phyloP scores from a whole-genome alignment of 92 coral and sea anemone species.

The Parazoanthus atlanticus region DNA sequence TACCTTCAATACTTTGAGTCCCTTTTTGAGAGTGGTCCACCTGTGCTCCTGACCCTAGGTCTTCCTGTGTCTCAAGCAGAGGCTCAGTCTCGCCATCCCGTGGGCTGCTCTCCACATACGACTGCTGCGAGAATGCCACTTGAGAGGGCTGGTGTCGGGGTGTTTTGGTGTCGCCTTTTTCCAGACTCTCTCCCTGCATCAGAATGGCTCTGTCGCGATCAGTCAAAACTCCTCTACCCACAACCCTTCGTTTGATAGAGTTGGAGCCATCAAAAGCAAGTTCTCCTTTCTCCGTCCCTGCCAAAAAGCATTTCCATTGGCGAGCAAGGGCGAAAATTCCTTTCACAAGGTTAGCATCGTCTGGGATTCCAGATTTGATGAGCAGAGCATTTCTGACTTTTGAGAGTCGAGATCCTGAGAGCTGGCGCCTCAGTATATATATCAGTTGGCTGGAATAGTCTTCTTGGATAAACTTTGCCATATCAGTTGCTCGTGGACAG shows the following conservation, averaged over 20 bases:
- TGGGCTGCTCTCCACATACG: conserved; percentile 17
- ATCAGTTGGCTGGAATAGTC: conserved; percentile 97
- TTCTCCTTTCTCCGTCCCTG: conserved; percentile 95
- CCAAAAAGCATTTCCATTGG: conserved; percentile 98
- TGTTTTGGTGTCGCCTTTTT: conserved; percentile 31
- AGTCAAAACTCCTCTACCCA: conserved; percentile 96
- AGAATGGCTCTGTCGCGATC: conserved; percentile 98
- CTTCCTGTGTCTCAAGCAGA: conserved; percentile 17
- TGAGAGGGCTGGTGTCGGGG: conserved; percentile 25
- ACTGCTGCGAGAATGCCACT: not conserved
- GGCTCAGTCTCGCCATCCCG: conserved; percentile 27
- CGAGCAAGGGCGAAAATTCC: conserved; percentile 96
- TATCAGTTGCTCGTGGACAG: conserved; percentile 62
- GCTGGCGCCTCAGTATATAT: conserved; percentile 83
- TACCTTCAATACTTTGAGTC: conserved; percentile 23
- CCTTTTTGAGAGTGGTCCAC: conserved; percentile 11
- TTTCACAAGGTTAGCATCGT: conserved; percentile 68
- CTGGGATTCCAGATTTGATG: conserved; percentile 76
- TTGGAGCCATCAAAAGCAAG: conserved; percentile 89
- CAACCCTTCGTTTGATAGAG: conserved; percentile 96
- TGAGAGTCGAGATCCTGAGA: conserved; percentile 82
- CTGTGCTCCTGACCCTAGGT: conserved; percentile 7
- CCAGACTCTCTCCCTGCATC: conserved; percentile 75
- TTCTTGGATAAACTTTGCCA: conserved; percentile 84
- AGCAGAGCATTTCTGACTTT: conserved; percentile 81